These are phyloP conservation scores for Mustela lutreola DNA, from an alignment of 2,113 vertebrate genomes.

Conservation along the genomic window DNA sequence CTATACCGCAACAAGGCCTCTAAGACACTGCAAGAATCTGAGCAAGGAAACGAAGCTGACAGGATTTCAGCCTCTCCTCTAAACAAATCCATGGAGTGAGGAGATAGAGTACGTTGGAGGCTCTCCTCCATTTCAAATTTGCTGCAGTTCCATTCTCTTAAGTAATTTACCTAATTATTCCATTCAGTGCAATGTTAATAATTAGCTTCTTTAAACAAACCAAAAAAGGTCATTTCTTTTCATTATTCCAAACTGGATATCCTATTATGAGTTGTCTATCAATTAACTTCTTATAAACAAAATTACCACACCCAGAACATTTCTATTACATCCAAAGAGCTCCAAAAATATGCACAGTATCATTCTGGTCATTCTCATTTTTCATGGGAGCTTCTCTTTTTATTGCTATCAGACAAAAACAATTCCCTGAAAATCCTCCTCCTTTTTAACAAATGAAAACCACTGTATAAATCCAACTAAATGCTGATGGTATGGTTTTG, in stretches of 20 bases:
- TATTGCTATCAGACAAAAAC: neutral
- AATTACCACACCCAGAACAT: neutral
- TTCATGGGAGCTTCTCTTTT: neutral
- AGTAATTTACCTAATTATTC: neutral
- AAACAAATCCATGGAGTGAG: neutral
- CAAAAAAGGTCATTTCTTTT: neutral
- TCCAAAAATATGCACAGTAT: neutral
- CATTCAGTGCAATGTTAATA: conserved; percentile 33
- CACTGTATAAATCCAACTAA: neutral
- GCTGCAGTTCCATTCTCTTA: neutral
- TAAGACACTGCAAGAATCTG: neutral
- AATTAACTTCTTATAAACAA: conserved; percentile 26
- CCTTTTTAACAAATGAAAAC: conserved; percentile 56
- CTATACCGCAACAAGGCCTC: neutral
- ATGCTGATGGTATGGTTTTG: neutral
- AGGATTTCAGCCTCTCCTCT: neutral
- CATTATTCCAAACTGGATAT: neutral
- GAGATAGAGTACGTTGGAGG: neutral
- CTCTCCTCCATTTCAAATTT: neutral
- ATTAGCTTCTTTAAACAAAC: neutral
- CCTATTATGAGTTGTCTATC: neutral
- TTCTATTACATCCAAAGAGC: conserved; percentile 15
- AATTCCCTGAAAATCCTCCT: neutral
- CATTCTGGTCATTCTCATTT: neutral
- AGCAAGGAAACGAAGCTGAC: neutral